Base-by-base conservation (phyloP, 2,113 vertebrate species). In the Callaeas wilsoni region DNA sequence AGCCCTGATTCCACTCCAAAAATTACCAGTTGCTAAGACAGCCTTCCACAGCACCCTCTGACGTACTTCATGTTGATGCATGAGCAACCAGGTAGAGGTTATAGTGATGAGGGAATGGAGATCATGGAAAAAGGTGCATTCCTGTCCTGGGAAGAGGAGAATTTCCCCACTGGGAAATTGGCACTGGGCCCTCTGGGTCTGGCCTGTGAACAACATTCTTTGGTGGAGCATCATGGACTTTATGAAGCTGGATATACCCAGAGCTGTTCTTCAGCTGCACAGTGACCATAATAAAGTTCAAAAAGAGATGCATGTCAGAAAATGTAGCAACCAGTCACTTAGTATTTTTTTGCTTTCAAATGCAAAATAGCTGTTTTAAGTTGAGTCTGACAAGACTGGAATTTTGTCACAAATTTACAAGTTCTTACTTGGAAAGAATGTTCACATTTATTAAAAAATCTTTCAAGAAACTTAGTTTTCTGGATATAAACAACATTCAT, bases 311-410 rank as follows among this genome's bases (percentile, higher is more conserved):
- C 25, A n/a, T 84, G 76, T 63, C 90, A 96, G 83, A 81, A 91
- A 94, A 94, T 21, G 17, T 30, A 92, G 63, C 83, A 93, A 50
- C 20, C 33, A 83, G 26, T 35, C 55, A 25, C 42, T 68, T 57
- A 0, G 0, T 33, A 9, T 6, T 47, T 75, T 75, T 90, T 84
- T 70, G 19, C 62, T 92, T 87, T 87, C 65, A 89, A 92, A 93
- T 93, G 80, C 47, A 94, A 93, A 96, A 78, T 53, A 93, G 42
- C 46, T 76, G 37, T 39, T 59, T 69, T 50, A 67, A 82, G n/a
- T 35, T 39, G 62, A 89, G 70, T 52, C 57, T 93, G 67, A 71
- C 52, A 86, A 83, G 84, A 46, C 44, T 92, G 32, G 52, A 78
- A 76, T 76, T 93, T 87, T 89, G n/a, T 69, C 59, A 87, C 64